Evolutionary conservation across 37 sponge, comb jelly and placozoan genomes (phyloP).

Genomic region (Ephydatia muelleri): DNA sequence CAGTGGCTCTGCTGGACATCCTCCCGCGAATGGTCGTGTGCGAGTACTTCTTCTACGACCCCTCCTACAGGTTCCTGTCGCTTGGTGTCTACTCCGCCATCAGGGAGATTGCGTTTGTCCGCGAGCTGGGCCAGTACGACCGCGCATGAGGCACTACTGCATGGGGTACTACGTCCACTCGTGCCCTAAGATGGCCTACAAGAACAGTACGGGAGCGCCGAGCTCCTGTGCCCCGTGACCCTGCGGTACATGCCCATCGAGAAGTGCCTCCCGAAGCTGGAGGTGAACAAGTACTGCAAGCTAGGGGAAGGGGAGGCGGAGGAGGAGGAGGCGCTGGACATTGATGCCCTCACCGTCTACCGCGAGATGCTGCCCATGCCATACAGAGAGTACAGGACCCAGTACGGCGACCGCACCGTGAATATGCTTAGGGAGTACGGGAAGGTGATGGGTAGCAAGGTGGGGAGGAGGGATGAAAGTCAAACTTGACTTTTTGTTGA

Average conservation of each 20-base stretch:
- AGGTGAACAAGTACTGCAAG: slow-evolving; percentile 56
- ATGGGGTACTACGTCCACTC: slow-evolving; percentile 91
- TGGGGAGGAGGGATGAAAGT: slow-evolving; percentile 7
- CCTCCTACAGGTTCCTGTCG: slow-evolving; percentile 54
- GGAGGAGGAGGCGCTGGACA: neutral
- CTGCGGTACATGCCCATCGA: slow-evolving; percentile 63
- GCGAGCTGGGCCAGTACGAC: slow-evolving; percentile 17
- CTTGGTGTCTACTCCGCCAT: slow-evolving; percentile 70
- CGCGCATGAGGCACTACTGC: slow-evolving; percentile 77
- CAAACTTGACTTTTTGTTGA: neutral
- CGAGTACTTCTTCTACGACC: slow-evolving; percentile 80
- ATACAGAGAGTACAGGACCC: slow-evolving; percentile 10
- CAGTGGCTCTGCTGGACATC: slow-evolving; percentile 72
- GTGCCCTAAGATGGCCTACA: slow-evolving; percentile 89
- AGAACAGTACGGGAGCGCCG: slow-evolving; percentile 61
- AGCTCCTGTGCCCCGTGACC: slow-evolving; percentile 74
- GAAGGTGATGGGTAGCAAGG: slow-evolving; percentile 29
- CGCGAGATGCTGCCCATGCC: neutral
- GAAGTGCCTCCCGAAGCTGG: slow-evolving; percentile 46
- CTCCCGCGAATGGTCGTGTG: slow-evolving; percentile 68
- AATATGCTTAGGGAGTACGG: slow-evolving; percentile 25
- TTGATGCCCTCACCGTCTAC: neutral
- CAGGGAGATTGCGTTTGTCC: slow-evolving; percentile 46
- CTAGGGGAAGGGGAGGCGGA: slow-evolving; percentile 36
- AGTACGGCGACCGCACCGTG: neutral